Conservation (phyloP, 2,113 vertebrate species). For the Crotalus helleri region DNA sequence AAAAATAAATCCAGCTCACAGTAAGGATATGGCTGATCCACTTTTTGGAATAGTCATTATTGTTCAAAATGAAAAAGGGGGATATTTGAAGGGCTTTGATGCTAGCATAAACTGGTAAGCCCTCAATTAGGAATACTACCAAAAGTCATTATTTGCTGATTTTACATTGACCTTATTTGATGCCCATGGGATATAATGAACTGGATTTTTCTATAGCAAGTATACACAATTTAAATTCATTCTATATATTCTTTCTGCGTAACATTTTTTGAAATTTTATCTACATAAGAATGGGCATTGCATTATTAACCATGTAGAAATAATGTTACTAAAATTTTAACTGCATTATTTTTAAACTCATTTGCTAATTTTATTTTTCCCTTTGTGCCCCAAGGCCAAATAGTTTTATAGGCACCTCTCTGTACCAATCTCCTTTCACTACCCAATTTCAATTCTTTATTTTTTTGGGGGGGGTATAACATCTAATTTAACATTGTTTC, state of each 20-base stretch:
- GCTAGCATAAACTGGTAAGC: slow-evolving; percentile 34
- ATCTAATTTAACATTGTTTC: not conserved
- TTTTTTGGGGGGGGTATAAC: not conserved
- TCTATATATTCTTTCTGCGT: slow-evolving; percentile 23
- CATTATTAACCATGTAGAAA: not conserved
- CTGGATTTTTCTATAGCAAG: slow-evolving; percentile 37
- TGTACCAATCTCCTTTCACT: not conserved
- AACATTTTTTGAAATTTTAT: not conserved
- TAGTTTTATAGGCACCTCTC: not conserved
- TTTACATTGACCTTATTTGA: slow-evolving; percentile 36
- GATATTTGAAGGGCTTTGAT: slow-evolving; percentile 30
- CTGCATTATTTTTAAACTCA: not conserved
- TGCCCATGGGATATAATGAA: slow-evolving; percentile 33
- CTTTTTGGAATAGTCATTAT: slow-evolving; percentile 18
- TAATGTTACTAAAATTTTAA: not conserved
- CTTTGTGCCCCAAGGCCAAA: not conserved
- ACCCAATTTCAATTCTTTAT: not conserved
- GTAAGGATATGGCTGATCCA: not conserved
- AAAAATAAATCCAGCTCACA: not conserved
- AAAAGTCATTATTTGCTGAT: slow-evolving; percentile 19
- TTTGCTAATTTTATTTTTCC: not conserved
- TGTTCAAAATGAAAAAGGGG: slow-evolving; percentile 12
- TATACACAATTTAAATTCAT: not conserved
- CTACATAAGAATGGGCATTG: not conserved
- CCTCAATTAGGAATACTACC: slow-evolving; percentile 43